Evolutionary conservation across 1,140 invertebrate genomes (phyloP).

Genomic region (Cyrtorhinus lividipennis): DNA sequence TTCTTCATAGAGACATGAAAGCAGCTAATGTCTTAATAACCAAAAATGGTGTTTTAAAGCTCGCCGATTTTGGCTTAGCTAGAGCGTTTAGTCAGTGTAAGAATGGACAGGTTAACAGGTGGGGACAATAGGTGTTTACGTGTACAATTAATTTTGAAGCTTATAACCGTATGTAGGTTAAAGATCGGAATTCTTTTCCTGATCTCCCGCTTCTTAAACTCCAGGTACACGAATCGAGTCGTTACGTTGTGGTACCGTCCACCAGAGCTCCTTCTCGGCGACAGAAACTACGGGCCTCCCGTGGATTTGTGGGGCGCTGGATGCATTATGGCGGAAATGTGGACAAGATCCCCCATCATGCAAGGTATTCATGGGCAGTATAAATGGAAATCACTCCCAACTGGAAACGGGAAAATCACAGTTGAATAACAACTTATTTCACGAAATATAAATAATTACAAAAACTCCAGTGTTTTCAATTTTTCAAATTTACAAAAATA

Average conservation of each 20-base stretch:
- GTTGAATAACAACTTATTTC: too few species aligned
- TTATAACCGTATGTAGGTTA: too few species aligned
- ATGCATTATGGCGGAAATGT: conserved; percentile 99
- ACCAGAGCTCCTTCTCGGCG: conserved; percentile 75
- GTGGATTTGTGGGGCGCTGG: conserved; percentile 98
- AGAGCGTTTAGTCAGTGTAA: conserved; percentile 83
- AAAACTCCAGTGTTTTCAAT: too few species aligned
- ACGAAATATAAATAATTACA: too few species aligned
- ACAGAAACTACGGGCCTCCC: conserved; percentile 88
- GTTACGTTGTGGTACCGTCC: conserved; percentile 97
- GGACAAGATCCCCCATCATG: conserved; percentile 71
- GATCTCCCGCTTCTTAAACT: too few species aligned
- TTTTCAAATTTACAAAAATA: too few species aligned
- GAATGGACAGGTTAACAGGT: conserved; percentile 65
- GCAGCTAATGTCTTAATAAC: conserved; percentile 97
- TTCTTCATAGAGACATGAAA: conserved; percentile 96
- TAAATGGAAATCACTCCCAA: too few species aligned
- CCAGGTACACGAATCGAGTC: conserved; percentile 87
- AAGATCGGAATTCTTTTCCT: too few species aligned
- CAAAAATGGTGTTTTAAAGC: conserved; percentile 83
- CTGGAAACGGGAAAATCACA: too few species aligned
- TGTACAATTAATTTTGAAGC: too few species aligned
- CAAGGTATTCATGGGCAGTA: too few species aligned
- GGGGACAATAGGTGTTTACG: too few species aligned
- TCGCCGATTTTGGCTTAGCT: conserved; percentile 87